Evolutionary conservation across 2,113 vertebrate species (phyloP), one percentile per base, ranked within the genome.

Genomic region (Laticauda laticaudata): DNA sequence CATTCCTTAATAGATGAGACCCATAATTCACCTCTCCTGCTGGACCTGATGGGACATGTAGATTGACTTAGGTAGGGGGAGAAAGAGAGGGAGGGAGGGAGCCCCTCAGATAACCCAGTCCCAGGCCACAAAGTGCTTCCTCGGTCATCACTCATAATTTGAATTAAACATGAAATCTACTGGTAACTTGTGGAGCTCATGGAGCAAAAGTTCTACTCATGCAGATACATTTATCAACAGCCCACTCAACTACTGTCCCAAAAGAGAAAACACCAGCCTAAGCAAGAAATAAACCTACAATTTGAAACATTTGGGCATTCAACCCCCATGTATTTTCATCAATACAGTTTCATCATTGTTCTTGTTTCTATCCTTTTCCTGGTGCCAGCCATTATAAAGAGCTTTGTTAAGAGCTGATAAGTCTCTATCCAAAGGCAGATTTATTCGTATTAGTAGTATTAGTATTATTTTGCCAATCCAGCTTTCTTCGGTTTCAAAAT

Each of bases 401-500:
- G 53, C 53, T 86, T 94, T 15, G 0, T 90, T 94, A 86, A 81
- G 51, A 86, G 59, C 92, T 90, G 64, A 54, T 26, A 51, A 5
- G 5, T 75, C 45, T 53, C 8, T 21, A 29, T 88, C 45, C 55
- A 54, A 54, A 45, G 75, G 34, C 18, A 81, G 18, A 39, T 81
- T 81, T 81, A 34, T 69, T 75, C 7, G 5, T 75, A 75, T 20
- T 39, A 81, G n/a, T 87, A 53, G 11, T 53, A 11, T 51, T 87
- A 7, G 5, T 87, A 29, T 29, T 39, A 59, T 94, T 96, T 96
- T 86, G 86, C 55, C 56, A n/a, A 43, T 86, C 34, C 56, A 53
- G 86, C 15, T 94, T 95, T 95, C 24, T 69, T 75, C n/a, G 5
- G 92, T 56, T 95, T 96, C 57, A 57, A 54, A 95, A 92, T 53